Percentiles rank a stretch among this genome's conserved stretches.
Evolutionary conservation across 2,888 invertebrate species (phyloP).

Genomic region (Lasius platythorax): DNA sequence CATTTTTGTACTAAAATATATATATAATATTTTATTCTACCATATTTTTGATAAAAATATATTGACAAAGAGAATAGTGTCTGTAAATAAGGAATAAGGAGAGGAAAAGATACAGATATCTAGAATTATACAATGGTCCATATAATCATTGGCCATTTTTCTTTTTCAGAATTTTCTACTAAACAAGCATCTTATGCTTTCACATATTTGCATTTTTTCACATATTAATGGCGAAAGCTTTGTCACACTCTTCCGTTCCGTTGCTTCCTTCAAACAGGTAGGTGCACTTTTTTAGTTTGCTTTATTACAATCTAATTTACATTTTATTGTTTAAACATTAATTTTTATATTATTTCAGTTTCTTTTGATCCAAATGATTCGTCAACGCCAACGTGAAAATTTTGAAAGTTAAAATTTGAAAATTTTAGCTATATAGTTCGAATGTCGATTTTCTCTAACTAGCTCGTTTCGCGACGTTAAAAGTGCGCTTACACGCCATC

Average conservation of each 20-base stretch:
- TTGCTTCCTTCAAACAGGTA: conserved; percentile 53
- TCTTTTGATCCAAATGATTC: background rate
- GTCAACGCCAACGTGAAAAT: background rate
- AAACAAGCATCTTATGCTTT: background rate
- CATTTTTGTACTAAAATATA: background rate
- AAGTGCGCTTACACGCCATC: conserved; percentile 10
- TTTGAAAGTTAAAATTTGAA: no score
- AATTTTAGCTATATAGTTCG: background rate
- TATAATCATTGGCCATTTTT: conserved; percentile 4
- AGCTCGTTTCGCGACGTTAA: conserved; percentile 9
- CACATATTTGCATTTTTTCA: background rate
- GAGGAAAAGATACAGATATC: background rate
- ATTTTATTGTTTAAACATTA: conserved; percentile 5
- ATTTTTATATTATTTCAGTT: conserved; percentile 12
- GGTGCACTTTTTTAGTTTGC: conserved; percentile 57
- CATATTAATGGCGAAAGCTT: conserved; percentile 28
- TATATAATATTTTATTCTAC: background rate
- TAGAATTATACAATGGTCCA: background rate
- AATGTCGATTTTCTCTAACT: background rate
- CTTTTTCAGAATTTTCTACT: background rate
- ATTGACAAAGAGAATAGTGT: background rate
- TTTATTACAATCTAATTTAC: conserved; percentile 10
- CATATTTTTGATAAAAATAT: conserved; percentile 21
- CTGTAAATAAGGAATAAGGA: background rate
- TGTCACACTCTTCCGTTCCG: conserved; percentile 33